Conservation (phyloP, 2,888 invertebrate genomes). For the Idaea straminata region DNA sequence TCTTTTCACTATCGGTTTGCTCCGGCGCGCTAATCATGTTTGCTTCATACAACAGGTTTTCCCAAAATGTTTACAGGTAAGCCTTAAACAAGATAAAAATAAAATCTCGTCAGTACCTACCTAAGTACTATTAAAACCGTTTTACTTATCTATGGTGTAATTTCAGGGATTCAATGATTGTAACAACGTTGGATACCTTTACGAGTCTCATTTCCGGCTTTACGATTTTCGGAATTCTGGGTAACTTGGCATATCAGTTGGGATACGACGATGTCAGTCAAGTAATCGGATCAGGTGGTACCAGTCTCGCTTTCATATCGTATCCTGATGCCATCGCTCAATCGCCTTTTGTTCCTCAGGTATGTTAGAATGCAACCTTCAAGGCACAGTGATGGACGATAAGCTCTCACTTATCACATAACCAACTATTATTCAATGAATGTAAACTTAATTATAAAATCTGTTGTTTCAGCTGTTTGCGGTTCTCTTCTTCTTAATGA, state of each 20-base stretch:
- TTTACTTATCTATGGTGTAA: neutral
- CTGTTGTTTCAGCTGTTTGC: constrained; percentile 82
- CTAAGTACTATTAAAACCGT: neutral
- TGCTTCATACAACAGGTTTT: constrained; percentile 87
- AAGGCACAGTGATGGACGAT: neutral
- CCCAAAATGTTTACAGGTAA: constrained; percentile 85
- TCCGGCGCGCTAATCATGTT: constrained; percentile 90
- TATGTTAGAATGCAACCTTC: constrained; percentile 35
- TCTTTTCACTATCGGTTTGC: constrained; percentile 88
- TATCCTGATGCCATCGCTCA: constrained; percentile 92
- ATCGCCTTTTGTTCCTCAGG: constrained; percentile 87
- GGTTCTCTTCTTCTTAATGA: constrained; percentile 90
- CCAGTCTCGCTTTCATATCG: constrained; percentile 90
- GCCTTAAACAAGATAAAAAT: neutral
- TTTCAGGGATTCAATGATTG: constrained; percentile 87
- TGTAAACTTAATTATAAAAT: too few species aligned
- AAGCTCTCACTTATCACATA: too few species aligned
- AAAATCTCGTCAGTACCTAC: neutral
- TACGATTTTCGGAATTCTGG: constrained; percentile 90
- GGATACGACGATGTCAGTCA: constrained; percentile 80
- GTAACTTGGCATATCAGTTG: constrained; percentile 86
- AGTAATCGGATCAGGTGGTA: constrained; percentile 86
- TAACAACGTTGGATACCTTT: constrained; percentile 89
- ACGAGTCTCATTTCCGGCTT: constrained; percentile 90
- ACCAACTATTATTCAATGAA: too few species aligned